Base-by-base conservation (phyloP, 2,888 invertebrate genomes). In the Eupithecia abbreviata region DNA sequence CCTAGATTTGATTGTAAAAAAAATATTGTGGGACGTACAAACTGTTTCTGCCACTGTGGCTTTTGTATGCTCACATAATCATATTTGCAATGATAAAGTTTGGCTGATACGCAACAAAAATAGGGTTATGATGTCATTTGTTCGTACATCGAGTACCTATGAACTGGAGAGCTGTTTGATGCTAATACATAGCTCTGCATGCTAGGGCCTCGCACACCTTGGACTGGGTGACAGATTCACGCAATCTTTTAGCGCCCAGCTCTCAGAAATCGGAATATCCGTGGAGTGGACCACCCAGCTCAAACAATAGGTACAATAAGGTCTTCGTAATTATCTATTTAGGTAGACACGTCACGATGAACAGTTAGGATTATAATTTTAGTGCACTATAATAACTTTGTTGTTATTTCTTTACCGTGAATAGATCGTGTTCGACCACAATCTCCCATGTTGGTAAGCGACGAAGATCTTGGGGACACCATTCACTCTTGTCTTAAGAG, bases 21-120 rank as follows among this genome's bases (percentile, higher is more conserved):
- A 30, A 18, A 30, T 4, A 30, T 18, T 30, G 10, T 4, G 18
- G 10, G 62, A 30, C 30, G 62, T 18, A 30, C 30, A 4, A 62
- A 62, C 62, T 62, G 62, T 62, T 62, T 68, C 45, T 9, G 45
- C 41, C 43, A 66, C 66, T 42, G 42, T 67, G 41, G 67, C 15
- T n/a, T 68, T 10, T 69, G 66, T 65, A 9, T 69, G 41, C 66
- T 78, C 47, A 72, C 49, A 62, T 72, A 74, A 74, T 75, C 58
- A 66, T 76, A 73, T 74, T 78, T 77, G 55, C 77, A 69, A 72
- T 76, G 68, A 80, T 78, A 80, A n/a, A 49, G 62, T 30, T 72
- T 58, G 67, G 71, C 74, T 65, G 74, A 77, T 79, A 75, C 15
- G 67, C 49, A 41, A 75, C n/a, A 49, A 68, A 47, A n/a, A 49